Base-by-base conservation (phyloP, 2,888 invertebrate genomes). In the Agrotis exclamationis region DNA sequence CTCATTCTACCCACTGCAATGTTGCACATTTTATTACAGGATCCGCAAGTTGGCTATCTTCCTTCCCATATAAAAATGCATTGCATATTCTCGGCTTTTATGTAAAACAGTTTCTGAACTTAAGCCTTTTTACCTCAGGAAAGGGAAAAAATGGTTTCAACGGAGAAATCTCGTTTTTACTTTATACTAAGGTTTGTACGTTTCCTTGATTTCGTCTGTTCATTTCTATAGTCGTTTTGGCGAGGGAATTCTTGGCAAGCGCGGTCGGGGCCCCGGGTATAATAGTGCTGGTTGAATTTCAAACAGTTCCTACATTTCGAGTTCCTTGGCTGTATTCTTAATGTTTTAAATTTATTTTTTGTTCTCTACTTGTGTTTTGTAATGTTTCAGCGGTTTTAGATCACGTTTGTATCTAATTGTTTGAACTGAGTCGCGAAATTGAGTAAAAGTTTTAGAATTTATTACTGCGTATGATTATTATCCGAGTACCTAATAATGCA, bases 41-140 rank as follows among this genome's bases (percentile, higher is more conserved):
- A 67, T 67, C 74, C 67, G 53, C 79, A 76, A 83, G 79, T 70
- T 76, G 48, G 64, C 57, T 76, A 68, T 68, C 70, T 69, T 79
- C 47, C 44, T 74, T 68, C n/a, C 20, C 73, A 74, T 76, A 81
- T 85, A 85, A 86, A 88, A 88, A 87, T 87, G 86, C 87, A 85
- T 84, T 84, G 80, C 83, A 88, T 85, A 82, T 82, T 80, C 83
- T 60, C 72, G 68, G 81, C 83, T 87, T 86, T 85, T 85, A 89
- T 87, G 86, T 84, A 84, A 89, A 90, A 86, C 79, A 86, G 86
- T 87, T 89, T 88, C 81, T 77, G 69, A 86, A 87, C 87, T 85
- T 86, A 86, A 88, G 85, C 84, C 80, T 89, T 90, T 86, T 86
- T 84, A 83, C 74, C 65, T 77, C 54, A 60, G 65, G 58, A 79